Conservation (phyloP, 1,140 invertebrate species). For the Cotesia chilonis region DNA sequence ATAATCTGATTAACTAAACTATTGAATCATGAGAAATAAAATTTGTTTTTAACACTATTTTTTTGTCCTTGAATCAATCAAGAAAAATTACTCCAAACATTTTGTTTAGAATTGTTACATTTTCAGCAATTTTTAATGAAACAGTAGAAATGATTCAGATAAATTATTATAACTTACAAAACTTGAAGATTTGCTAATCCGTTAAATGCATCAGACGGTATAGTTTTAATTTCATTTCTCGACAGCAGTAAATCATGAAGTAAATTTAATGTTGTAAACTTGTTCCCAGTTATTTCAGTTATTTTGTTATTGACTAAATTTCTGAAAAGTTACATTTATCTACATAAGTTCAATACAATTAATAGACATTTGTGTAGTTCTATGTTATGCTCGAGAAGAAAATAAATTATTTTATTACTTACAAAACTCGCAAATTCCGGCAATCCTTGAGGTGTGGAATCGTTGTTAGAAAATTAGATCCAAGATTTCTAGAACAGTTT, state of each 20-base stretch:
- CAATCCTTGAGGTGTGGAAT: slow-evolving; percentile 80
- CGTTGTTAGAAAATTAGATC: slow-evolving; percentile 78
- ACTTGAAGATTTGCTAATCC: slow-evolving; percentile 84
- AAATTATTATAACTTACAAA: slow-evolving; percentile 74
- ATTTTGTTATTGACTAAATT: slow-evolving; percentile 90
- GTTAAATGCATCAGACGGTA: slow-evolving; percentile 81
- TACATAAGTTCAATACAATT: no score
- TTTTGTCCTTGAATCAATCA: no score
- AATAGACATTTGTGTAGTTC: no score
- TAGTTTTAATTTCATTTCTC: slow-evolving; percentile 79
- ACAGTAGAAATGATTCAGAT: background rate
- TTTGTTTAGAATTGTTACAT: no score
- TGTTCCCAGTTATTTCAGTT: slow-evolving; percentile 71
- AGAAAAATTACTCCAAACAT: no score
- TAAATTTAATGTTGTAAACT: slow-evolving; percentile 75
- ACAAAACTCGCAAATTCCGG: slow-evolving; percentile 84
- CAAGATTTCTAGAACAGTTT: slow-evolving; percentile 77
- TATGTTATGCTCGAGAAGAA: no score
- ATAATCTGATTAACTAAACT: background rate
- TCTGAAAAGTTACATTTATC: slow-evolving; percentile 65
- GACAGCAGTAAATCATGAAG: slow-evolving; percentile 87
- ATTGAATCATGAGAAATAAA: no score
- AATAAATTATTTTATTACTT: slow-evolving; percentile 67
- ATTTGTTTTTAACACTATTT: no score
- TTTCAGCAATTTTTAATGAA: background rate